These are phyloP conservation scores for Platypus cylindrus DNA, from an alignment of 2,888 invertebrate species.

Conservation along the genomic window DNA sequence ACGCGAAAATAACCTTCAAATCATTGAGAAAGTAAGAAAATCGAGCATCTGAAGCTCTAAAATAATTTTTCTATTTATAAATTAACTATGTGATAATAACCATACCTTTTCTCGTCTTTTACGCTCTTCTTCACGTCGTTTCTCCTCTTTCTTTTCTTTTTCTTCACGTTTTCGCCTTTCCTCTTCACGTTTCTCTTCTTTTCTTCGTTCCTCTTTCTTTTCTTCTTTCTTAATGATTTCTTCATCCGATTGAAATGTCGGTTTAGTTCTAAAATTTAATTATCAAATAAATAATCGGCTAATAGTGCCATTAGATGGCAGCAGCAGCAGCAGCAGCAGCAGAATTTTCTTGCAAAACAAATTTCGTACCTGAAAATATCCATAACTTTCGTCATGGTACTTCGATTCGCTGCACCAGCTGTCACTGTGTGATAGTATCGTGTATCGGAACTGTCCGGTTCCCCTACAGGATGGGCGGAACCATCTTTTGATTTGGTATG, in stretches of 20 bases:
- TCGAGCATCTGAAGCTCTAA: too few species aligned
- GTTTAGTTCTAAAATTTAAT: slow-evolving; percentile 12
- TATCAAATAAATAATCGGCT: too few species aligned
- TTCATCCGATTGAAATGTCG: slow-evolving; percentile 16
- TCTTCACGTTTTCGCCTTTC: slow-evolving; percentile 15
- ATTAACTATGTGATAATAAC: background rate
- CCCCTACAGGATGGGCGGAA: slow-evolving; percentile 53
- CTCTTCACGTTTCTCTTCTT: slow-evolving; percentile 14
- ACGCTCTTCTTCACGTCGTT: slow-evolving; percentile 37
- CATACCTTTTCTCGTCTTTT: slow-evolving; percentile 16
- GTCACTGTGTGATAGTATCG: slow-evolving; percentile 66
- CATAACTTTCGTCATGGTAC: slow-evolving; percentile 84
- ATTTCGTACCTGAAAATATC: slow-evolving; percentile 75
- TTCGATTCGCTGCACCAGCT: slow-evolving; percentile 49
- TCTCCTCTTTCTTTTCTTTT: slow-evolving; percentile 37
- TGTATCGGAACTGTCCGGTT: slow-evolving; percentile 44
- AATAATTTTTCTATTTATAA: background rate
- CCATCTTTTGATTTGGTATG: slow-evolving; percentile 46
- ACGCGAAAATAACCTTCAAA: too few species aligned
- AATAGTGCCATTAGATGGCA: too few species aligned
- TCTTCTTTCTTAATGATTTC: slow-evolving; percentile 14
- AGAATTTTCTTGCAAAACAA: too few species aligned
- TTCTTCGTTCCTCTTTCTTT: slow-evolving; percentile 10
- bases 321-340: too few species aligned
- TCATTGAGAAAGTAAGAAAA: too few species aligned